Percentiles rank a stretch among this genome's conserved stretches.
phyloP scores from a whole-genome alignment of 2,113 vertebrate species.

The Excalfactoria chinensis region DNA sequence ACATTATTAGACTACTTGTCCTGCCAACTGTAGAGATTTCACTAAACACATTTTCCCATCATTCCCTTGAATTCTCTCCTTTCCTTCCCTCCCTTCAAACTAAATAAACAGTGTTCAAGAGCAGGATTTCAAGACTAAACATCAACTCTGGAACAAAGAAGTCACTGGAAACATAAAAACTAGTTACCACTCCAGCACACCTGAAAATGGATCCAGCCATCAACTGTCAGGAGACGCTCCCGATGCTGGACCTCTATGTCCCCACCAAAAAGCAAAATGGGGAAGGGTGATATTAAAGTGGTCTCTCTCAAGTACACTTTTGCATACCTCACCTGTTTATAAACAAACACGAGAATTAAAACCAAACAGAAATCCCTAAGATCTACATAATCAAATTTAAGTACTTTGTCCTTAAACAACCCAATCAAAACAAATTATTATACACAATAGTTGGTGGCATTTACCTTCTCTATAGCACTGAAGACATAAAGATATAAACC shows the following conservation, averaged over 20 bases:
- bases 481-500: background rate
- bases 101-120: rapidly evolving
- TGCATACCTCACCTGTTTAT: slow-evolving; percentile 88
- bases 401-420: background rate
- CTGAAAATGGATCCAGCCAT: slow-evolving; percentile 98
- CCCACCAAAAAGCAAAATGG: slow-evolving; percentile 94
- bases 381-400: background rate
- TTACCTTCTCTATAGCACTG: background rate
- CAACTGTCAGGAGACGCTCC: slow-evolving; percentile 91
- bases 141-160: background rate
- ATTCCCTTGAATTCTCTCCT: background rate
- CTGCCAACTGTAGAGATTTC: background rate
- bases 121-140: background rate
- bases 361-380: background rate
- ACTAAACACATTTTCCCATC: rapidly evolving
- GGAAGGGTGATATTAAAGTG: slow-evolving; percentile 91
- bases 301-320: slow-evolving; percentile 94
- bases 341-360: slow-evolving; percentile 17
- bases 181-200: slow-evolving; percentile 53
- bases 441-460: background rate
- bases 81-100: background rate
- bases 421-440: background rate
- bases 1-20: background rate
- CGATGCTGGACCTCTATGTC: slow-evolving; percentile 97
- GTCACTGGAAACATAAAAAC: background rate